These are phyloP conservation scores for Deilephila elpenor DNA, from an alignment of 2,888 invertebrate species.

Conservation along the genomic window DNA sequence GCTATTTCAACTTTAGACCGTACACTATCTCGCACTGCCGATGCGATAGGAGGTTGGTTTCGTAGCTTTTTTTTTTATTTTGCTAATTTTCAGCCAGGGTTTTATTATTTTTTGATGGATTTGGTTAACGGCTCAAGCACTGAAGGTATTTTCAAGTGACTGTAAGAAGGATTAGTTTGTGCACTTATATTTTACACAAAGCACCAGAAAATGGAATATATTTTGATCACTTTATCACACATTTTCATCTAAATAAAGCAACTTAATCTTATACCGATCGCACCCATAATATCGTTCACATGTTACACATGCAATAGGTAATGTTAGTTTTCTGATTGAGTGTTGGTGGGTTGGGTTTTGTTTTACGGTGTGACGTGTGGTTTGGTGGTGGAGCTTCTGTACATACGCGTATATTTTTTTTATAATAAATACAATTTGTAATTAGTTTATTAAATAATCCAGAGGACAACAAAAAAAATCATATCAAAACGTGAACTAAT, in stretches of 20 bases:
- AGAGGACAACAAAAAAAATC: no score
- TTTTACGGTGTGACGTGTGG: slow-evolving; percentile 29
- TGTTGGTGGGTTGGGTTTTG: slow-evolving; percentile 23
- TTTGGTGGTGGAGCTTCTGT: slow-evolving; percentile 32
- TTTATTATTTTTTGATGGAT: slow-evolving; percentile 20
- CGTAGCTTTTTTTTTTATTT: slow-evolving; percentile 47
- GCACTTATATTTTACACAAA: background rate
- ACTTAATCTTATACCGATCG: background rate
- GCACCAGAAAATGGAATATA: background rate
- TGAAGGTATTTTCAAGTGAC: background rate
- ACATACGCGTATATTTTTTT: background rate
- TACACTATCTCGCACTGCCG: slow-evolving; percentile 90
- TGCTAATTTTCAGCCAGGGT: slow-evolving; percentile 29
- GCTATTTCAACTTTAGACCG: slow-evolving; percentile 88
- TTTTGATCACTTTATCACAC: slow-evolving; percentile 1
- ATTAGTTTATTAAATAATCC: no score
- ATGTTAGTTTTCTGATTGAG: background rate
- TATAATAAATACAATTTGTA: no score
- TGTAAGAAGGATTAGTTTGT: background rate
- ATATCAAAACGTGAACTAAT: slow-evolving; percentile 1
- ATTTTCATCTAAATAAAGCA: background rate
- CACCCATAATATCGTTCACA: background rate
- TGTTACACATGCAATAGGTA: background rate
- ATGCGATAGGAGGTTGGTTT: slow-evolving; percentile 90
- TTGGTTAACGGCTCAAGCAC: slow-evolving; percentile 5